These are phyloP conservation scores for Trissolcus japonicus DNA, from an alignment of 2,888 invertebrate genomes.

Conservation along the genomic window DNA sequence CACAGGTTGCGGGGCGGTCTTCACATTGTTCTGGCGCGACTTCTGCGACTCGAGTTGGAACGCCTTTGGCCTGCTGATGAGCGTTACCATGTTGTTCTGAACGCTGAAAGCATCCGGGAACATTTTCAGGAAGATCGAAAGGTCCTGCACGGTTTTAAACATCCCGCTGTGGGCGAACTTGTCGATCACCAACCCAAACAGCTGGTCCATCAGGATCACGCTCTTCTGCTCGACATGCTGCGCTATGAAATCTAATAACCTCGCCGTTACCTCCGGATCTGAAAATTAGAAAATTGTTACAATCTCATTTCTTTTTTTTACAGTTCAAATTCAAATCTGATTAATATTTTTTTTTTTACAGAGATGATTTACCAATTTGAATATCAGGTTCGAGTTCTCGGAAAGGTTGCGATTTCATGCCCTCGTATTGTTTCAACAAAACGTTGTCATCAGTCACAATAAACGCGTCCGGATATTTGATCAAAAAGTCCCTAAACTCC, in stretches of 20 bases:
- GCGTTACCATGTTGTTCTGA: slow-evolving; percentile 92
- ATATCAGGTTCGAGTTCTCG: slow-evolving; percentile 77
- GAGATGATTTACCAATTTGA: slow-evolving; percentile 19
- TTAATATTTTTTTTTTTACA: neutral
- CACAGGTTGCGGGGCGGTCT: neutral
- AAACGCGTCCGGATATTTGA: slow-evolving; percentile 90
- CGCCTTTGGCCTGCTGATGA: slow-evolving; percentile 85
- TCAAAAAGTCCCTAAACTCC: slow-evolving; percentile 93
- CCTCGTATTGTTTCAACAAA: slow-evolving; percentile 84
- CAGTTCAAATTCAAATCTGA: neutral
- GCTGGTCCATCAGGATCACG: slow-evolving; percentile 90
- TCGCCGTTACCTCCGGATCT: slow-evolving; percentile 89
- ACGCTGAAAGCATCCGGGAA: slow-evolving; percentile 97
- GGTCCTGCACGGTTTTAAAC: slow-evolving; percentile 93
- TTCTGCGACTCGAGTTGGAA: slow-evolving; percentile 42
- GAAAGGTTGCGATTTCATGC: slow-evolving; percentile 82
- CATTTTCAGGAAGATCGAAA: slow-evolving; percentile 92
- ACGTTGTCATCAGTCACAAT: slow-evolving; percentile 89
- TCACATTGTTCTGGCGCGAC: slow-evolving; percentile 18
- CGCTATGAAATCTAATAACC: slow-evolving; percentile 88
- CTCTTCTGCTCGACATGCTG: slow-evolving; percentile 89
- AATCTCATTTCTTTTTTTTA: too few species aligned
- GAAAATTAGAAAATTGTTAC: slow-evolving; percentile 66
- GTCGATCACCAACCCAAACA: slow-evolving; percentile 88
- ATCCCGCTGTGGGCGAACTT: slow-evolving; percentile 89